Evolutionary conservation across 2,113 vertebrate species (phyloP), one percentile per base, ranked within the genome.

Genomic region (Paramisgurnus dabryanus): DNA sequence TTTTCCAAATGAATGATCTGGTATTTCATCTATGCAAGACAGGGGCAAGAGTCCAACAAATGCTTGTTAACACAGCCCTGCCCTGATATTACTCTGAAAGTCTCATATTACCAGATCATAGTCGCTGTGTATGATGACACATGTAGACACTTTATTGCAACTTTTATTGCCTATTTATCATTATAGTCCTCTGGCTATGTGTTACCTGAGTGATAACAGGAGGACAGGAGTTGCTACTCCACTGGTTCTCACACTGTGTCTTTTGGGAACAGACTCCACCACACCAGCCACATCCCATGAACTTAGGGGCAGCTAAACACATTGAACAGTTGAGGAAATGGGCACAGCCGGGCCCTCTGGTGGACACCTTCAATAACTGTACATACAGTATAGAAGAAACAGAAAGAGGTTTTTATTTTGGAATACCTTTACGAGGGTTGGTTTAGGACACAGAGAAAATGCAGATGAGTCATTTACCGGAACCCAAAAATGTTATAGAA

Each of bases 241-340:
- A 96, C 50, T 17, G 70, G 6, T 83, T 68, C 0, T 70, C 0
- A 68, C 98, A 99, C 55, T 96, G 92, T 0, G 89, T 66, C 65
- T 49, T 82, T 41, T 81, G 89, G 0, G 85, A 88, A 87, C 97
- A 99, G 12, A n/a, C 7, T 7, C 88, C 85, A 0, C 89, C 65
- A 43, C 97, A 98, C 98, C 97, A 99, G 81, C 96, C 95, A 0
- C 98, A 98, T 78, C 92, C 93, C 95, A 95, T 98, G 88, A 98
- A 96, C 67, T 22, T 82, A 67, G 95, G 93, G 0, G 96, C 93
- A 0, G 13, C 86, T 80, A 98, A 88, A 87, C 98, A 99, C 18
- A 49, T 76, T 60, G 92, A 88, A 87, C 97, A 98, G 0, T 93
- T 95, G 71, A 93, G 88, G 68, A 96, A 96, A 88, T 98, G 98